These are phyloP conservation scores for Drosophila buzzatii DNA, from an alignment of 2,888 invertebrate genomes.

Conservation along the genomic window DNA sequence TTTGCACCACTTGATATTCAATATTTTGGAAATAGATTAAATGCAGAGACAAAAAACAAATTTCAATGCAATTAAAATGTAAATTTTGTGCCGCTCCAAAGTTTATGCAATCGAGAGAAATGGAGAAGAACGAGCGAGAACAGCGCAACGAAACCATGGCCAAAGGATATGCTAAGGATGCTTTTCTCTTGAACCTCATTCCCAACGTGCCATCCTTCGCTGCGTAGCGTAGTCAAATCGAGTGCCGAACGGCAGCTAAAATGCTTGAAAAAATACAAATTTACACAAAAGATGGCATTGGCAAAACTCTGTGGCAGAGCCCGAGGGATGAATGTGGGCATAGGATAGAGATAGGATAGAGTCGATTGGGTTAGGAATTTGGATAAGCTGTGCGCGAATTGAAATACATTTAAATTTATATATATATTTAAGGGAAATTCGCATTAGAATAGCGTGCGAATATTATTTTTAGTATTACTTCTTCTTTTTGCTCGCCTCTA, in stretches of 20 bases:
- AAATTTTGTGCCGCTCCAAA: constrained; percentile 65
- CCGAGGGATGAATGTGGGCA: background rate
- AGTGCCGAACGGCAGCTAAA: constrained; percentile 34
- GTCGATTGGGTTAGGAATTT: constrained; percentile 2
- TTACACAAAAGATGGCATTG: constrained; percentile 64
- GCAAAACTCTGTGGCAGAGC: constrained; percentile 2
- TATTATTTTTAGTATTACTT: constrained; percentile 13
- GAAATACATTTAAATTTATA: constrained; percentile 12
- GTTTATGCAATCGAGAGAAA: constrained; percentile 64
- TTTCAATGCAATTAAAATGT: constrained; percentile 82
- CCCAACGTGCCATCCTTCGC: background rate
- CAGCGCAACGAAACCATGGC: constrained; percentile 24
- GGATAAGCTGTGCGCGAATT: constrained; percentile 9
- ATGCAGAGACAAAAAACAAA: constrained; percentile 64
- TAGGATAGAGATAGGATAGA: background rate
- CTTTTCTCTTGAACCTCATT: background rate
- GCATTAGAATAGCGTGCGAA: constrained; percentile 37
- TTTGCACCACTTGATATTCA: constrained; percentile 70
- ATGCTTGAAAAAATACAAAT: constrained; percentile 47
- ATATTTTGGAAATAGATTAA: constrained; percentile 77
- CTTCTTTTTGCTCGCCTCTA: constrained; percentile 12
- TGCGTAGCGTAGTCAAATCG: constrained; percentile 28
- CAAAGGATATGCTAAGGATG: constrained; percentile 50
- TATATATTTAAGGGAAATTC: constrained; percentile 16
- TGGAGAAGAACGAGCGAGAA: background rate